Conservation (phyloP, 2,113 vertebrate genomes). For the Phrynosoma blainvillii region DNA sequence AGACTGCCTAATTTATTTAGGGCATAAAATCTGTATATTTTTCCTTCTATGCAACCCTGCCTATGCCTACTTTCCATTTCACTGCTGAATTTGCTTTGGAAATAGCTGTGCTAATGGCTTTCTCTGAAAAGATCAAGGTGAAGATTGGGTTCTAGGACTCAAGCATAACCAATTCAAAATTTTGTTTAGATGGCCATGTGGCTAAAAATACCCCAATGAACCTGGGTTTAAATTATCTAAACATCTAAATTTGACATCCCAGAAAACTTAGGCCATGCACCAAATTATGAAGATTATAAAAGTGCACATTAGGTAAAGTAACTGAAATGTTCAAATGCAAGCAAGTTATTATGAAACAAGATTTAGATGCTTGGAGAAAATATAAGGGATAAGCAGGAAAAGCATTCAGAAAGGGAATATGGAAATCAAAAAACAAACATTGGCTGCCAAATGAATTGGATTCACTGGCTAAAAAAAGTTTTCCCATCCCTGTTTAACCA, state of each 20-base stretch:
- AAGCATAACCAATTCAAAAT: not conserved
- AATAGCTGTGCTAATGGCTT: not conserved
- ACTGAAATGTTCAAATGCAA: not conserved
- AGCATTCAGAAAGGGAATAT: not conserved
- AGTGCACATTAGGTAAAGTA: not conserved
- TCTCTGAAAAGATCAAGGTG: not conserved
- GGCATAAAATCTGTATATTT: not conserved
- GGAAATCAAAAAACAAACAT: not conserved
- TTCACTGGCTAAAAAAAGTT: not conserved
- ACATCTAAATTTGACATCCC: not conserved
- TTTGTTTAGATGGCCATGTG: not conserved
- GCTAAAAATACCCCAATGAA: not conserved
- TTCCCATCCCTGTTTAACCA: not conserved
- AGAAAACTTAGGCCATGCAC: not conserved
- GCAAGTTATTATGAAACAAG: not conserved
- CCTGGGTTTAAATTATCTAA: not conserved
- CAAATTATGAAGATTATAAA: not conserved
- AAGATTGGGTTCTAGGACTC: not conserved
- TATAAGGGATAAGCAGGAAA: not conserved
- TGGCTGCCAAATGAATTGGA: not conserved
- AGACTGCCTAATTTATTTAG: not conserved
- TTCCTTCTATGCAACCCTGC: not conserved
- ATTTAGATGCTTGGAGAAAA: not conserved
- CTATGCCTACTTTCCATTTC: not conserved
- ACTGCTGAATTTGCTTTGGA: not conserved